Conservation (phyloP, 2,113 vertebrate species). For the Menura novaehollandiae region DNA sequence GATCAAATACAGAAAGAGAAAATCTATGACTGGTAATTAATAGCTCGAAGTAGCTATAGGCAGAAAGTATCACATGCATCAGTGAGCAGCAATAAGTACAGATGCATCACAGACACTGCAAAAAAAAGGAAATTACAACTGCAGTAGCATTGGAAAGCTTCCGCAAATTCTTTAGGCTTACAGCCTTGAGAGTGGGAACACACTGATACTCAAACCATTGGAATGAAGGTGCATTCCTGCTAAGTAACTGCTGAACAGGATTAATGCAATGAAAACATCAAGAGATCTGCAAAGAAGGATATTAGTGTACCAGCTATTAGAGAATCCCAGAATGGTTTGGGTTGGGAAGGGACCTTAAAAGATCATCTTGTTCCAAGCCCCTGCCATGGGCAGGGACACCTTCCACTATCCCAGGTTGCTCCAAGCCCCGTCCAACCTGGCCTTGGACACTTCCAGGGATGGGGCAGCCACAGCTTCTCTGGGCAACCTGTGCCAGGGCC, state of each 20-base stretch:
- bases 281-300: accelerated
- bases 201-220: background rate
- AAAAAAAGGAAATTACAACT: background rate
- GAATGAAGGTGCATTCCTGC: background rate
- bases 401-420: background rate
- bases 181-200: background rate
- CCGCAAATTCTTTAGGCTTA: background rate
- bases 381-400: background rate
- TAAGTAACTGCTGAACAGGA: background rate
- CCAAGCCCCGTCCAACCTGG: background rate
- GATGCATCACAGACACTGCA: background rate
- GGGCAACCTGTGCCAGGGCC: background rate
- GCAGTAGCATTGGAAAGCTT: background rate
- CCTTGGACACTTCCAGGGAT: background rate
- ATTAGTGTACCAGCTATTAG: background rate
- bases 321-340: background rate
- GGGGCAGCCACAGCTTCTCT: background rate
- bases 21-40: background rate
- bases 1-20: background rate
- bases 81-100: background rate
- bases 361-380: background rate
- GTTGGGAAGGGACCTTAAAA: background rate
- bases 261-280: background rate
- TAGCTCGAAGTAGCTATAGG: background rate
- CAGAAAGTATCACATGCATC: background rate